These are phyloP conservation scores for Archaeoteleia sp. DNA, from an alignment of 2,888 invertebrate genomes.

Conservation along the genomic window DNA sequence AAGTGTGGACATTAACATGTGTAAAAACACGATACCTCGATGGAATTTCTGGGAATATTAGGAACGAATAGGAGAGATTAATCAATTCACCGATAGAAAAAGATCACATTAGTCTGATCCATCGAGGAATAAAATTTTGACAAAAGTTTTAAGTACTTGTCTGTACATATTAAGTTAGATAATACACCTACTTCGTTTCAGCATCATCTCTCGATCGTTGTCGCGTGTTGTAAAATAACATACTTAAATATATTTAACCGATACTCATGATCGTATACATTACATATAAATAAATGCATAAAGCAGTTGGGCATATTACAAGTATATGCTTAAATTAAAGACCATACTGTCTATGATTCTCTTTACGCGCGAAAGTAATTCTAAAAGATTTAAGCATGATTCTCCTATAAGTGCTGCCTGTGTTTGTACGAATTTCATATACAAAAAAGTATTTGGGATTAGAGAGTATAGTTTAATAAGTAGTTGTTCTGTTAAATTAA, in stretches of 20 bases:
- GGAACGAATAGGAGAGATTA: constrained; percentile 8
- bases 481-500: constrained; percentile 27
- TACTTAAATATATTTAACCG: constrained; percentile 16
- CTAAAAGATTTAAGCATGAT: constrained; percentile 18
- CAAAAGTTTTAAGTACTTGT: constrained; percentile 29
- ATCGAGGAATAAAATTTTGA: constrained; percentile 18
- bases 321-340: constrained; percentile 27
- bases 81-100: neutral
- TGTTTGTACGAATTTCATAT: constrained; percentile 28
- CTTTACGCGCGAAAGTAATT: constrained; percentile 11
- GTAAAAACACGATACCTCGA: constrained; percentile 15
- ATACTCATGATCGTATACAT: no score
- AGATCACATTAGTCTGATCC: constrained; percentile 23
- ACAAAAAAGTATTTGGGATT: constrained; percentile 22
- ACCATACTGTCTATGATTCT: constrained; percentile 27
- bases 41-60: constrained; percentile 35
- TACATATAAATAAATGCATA: constrained; percentile 38
- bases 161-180: constrained; percentile 19
- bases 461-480: constrained; percentile 29
- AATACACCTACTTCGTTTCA: no score
- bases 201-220: constrained; percentile 1
- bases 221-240: constrained; percentile 4
- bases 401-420: constrained; percentile 19
- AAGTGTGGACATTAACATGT: neutral
- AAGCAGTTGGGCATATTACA: constrained; percentile 33